Evolutionary conservation across 2,797 vertebrate genomes (phyloP).

Genomic region (Pelochelys cantorii): DNA sequence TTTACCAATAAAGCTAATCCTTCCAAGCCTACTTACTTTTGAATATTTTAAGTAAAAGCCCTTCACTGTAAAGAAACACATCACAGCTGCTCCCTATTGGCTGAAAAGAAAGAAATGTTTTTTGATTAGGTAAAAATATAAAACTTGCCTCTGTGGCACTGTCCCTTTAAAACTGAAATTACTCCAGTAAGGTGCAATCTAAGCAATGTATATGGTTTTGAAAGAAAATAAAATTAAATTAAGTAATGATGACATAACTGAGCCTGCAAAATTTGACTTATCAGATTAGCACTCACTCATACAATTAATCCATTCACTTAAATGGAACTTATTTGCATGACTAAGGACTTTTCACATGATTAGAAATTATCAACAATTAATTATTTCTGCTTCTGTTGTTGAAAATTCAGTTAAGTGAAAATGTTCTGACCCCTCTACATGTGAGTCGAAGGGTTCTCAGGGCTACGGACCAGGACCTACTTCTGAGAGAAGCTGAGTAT

Average conservation of each 20-base stretch:
- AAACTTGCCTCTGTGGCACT: accelerated
- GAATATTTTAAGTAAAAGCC: not conserved
- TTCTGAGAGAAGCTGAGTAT: not conserved
- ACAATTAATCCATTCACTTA: not conserved
- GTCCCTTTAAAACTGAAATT: conserved; percentile 2
- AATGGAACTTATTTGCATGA: not conserved
- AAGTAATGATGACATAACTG: not conserved
- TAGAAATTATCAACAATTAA: not conserved
- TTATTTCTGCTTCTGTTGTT: not conserved
- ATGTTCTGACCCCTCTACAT: not conserved
- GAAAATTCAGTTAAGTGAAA: not conserved
- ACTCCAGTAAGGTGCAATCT: not conserved
- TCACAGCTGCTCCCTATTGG: not conserved
- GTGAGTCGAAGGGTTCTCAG: not conserved
- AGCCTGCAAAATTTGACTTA: not conserved
- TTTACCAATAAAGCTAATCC: not conserved
- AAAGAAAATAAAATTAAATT: not conserved
- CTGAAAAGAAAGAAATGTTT: not conserved
- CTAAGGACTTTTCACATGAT: not conserved
- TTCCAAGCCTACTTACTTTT: not conserved
- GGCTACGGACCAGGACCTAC: not conserved
- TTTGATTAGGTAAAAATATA: not conserved
- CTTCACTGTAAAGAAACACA: not conserved
- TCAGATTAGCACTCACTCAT: not conserved
- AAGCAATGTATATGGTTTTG: not conserved